These are phyloP conservation scores for Coccyzus lansbergi DNA, from an alignment of 2,797 vertebrate genomes.

Conservation along the genomic window DNA sequence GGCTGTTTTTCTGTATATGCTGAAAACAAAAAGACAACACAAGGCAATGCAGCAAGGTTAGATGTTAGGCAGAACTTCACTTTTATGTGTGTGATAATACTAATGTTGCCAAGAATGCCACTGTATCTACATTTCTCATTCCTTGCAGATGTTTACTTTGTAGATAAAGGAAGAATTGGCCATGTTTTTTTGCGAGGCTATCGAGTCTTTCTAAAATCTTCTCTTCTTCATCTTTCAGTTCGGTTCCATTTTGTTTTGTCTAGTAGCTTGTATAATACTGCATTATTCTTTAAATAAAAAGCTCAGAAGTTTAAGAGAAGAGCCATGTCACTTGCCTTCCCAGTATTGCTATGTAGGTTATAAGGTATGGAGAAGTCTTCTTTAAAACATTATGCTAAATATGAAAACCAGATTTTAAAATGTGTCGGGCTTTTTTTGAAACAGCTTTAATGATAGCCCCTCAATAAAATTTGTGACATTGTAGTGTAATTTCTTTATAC, in stretches of 20 bases:
- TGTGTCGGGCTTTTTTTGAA: neutral
- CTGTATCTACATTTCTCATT: neutral
- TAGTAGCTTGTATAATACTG: neutral
- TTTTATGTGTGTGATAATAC: neutral
- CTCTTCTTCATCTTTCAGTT: neutral
- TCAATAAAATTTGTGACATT: neutral
- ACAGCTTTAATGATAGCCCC: neutral
- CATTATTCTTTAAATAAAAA: neutral
- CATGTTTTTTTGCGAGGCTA: neutral
- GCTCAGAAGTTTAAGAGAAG: neutral
- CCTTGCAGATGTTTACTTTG: neutral
- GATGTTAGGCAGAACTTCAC: neutral
- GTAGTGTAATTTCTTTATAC: neutral
- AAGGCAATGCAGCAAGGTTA: neutral
- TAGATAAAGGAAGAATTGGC: neutral
- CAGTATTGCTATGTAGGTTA: neutral
- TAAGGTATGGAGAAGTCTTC: neutral
- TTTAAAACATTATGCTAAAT: neutral
- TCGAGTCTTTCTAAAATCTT: neutral
- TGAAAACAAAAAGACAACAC: neutral
- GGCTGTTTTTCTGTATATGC: neutral
- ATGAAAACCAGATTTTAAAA: neutral
- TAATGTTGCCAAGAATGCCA: neutral
- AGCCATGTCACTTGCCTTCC: neutral
- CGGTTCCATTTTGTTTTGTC: neutral